Evolutionary conservation across 2,113 vertebrate species (phyloP).

Genomic region (Rallus limicola): DNA sequence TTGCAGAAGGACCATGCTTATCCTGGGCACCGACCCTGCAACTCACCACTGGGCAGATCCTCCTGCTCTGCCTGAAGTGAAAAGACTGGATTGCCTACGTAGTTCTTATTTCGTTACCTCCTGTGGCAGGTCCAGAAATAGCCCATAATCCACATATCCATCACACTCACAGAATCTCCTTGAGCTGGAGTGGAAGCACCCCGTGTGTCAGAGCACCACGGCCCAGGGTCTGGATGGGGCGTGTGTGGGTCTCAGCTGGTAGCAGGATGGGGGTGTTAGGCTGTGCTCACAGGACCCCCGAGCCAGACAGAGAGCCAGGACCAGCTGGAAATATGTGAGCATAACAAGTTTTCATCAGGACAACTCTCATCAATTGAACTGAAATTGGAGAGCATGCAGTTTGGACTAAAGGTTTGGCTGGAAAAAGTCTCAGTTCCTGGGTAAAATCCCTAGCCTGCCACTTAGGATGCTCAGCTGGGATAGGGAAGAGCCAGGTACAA

Average conservation of each 20-base stretch:
- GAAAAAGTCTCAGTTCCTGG: neutral
- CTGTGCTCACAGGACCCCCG: accelerated
- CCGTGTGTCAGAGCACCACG: neutral
- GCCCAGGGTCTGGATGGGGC: neutral
- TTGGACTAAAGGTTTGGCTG: neutral
- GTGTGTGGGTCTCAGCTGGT: neutral
- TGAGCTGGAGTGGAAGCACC: neutral
- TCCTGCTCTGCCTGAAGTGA: neutral
- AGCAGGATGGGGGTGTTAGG: neutral
- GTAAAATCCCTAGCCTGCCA: neutral
- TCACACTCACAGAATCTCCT: conserved; percentile 46
- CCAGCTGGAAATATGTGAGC: accelerated
- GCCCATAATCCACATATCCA: conserved; percentile 32
- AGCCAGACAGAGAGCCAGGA: neutral
- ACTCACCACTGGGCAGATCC: neutral
- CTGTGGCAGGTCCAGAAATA: conserved; percentile 52
- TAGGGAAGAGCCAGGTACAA: neutral
- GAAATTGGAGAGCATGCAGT: neutral
- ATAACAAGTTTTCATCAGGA: neutral
- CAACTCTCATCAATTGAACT: neutral
- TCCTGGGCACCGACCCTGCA: neutral
- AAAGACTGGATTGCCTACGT: neutral
- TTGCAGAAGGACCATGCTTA: neutral
- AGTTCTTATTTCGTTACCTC: conserved; percentile 48
- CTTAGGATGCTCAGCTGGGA: neutral